Base-by-base conservation (phyloP, 2,113 vertebrate species). In the Triplophysa rosa region DNA sequence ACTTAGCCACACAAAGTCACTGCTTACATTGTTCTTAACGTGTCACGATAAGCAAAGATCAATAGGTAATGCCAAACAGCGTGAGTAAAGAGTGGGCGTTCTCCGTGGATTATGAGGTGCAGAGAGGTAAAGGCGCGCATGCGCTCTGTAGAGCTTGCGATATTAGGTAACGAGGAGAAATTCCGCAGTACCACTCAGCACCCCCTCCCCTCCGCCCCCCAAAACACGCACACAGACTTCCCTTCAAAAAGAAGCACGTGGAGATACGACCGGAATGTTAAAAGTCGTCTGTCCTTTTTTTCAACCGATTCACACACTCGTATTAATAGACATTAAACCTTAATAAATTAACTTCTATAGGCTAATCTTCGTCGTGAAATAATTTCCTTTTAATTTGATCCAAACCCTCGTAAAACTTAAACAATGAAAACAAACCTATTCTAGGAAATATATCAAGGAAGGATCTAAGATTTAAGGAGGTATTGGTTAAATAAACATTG, bases 141-240 rank as follows among this genome's bases (percentile, higher is more conserved):
- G 78, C 58, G 67, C 59, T 54, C 73, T 67, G 66, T 6, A 47
- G 54, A 19, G 72, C 33, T 75, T 13, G 8, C 49, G 24, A 73
- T 67, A 80, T 84, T 81, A 84, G 79, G 83, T 81, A 84, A 81
- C 79, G 21, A 52, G 4, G 69, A 81, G 79, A 74, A 84, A 79
- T 78, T 84, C 79, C 54, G 83, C 83, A 84, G 79, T 84, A 71
- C 42, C 59, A 66, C 63, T 58, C 67, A 58, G 52, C 58, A 67
- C 37, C n/a, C 59, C 21, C 45, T 26, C 42, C 45, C 58, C 4
- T 42, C 49, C 23, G 4, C 21, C 11, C 66, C 40, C 42, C 19
- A 21, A 58, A n/a, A 10, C 81, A 63, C 70, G 12, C 77, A 42
- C 40, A 37, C 19, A 76, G 67, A 67, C 61, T 70, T 73, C 67